Conservation (phyloP, 1,140 invertebrate species). For the Elysia chlorotica region DNA sequence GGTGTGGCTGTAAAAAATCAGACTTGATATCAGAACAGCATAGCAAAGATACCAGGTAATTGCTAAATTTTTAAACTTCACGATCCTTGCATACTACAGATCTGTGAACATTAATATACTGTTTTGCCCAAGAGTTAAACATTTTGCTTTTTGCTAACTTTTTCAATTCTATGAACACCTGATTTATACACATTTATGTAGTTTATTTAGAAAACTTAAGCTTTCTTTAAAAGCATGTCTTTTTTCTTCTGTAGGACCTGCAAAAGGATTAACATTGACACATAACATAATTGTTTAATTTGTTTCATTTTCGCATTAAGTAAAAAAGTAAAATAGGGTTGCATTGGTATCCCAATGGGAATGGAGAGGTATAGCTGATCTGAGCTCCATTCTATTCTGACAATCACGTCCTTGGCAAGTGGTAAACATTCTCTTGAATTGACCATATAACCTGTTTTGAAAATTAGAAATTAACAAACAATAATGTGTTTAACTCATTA, state of each 20-base stretch:
- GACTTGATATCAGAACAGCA: conserved; percentile 50
- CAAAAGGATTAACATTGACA: too few relatives aligned
- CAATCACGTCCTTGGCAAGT: too few relatives aligned
- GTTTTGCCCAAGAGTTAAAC: background rate
- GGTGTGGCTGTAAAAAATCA: conserved; percentile 53
- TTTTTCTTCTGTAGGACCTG: too few relatives aligned
- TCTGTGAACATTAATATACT: background rate
- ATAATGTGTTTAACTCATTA: background rate
- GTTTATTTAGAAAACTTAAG: background rate
- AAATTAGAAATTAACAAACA: too few relatives aligned
- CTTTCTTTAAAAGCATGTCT: background rate
- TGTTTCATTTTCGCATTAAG: too few relatives aligned
- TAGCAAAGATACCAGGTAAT: conserved; percentile 40
- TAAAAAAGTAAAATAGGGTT: too few relatives aligned
- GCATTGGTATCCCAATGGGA: too few relatives aligned
- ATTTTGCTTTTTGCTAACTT: background rate
- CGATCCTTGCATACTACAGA: background rate
- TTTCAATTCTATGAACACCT: background rate
- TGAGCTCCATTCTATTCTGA: too few relatives aligned
- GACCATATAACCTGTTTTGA: too few relatives aligned
- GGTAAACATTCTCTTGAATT: too few relatives aligned
- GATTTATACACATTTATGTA: background rate
- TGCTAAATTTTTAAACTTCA: background rate
- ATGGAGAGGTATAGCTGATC: too few relatives aligned
- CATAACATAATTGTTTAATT: too few relatives aligned